These are phyloP conservation scores for Pelagia noctiluca DNA, from an alignment of 30 jellyfish, hydroid and myxozoan species.

Conservation along the genomic window DNA sequence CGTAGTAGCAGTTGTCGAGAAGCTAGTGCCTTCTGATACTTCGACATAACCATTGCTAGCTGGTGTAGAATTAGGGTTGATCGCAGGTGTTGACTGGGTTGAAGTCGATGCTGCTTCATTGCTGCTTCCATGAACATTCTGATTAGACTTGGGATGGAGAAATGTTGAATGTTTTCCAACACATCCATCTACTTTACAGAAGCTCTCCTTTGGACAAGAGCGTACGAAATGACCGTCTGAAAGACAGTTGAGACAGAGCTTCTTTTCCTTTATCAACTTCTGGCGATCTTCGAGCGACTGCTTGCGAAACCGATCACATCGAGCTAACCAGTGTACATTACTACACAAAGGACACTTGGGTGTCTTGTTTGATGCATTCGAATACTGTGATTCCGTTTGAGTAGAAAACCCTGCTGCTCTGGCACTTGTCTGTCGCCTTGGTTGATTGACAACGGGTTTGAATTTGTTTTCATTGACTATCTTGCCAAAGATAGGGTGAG, in stretches of 20 bases:
- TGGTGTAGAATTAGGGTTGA: too few relatives aligned
- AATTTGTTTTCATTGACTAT: not conserved
- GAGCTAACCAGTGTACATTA: not conserved
- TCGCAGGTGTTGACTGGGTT: too few relatives aligned
- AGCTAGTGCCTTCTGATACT: not conserved
- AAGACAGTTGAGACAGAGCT: not conserved
- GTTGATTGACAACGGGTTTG: not conserved
- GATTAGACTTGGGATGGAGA: not conserved
- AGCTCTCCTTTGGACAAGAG: constrained; percentile 11
- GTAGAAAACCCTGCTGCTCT: too few relatives aligned
- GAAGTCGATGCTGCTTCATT: too few relatives aligned
- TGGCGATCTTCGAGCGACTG: not conserved
- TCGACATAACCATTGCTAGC: not conserved
- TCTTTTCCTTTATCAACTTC: constrained; percentile 6
- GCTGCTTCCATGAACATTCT: too few relatives aligned
- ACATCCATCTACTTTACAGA: constrained; percentile 12
- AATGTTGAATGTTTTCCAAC: constrained; percentile 16
- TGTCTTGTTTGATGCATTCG: not conserved
- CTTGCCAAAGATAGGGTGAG: too few relatives aligned
- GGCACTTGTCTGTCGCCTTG: not conserved
- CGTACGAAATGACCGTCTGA: not conserved
- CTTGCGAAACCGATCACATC: not conserved
- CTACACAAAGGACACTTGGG: constrained; percentile 1
- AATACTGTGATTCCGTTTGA: too few relatives aligned
- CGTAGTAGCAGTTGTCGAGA: constrained; percentile 7